Conservation (phyloP, 2,888 invertebrate species). For the Rotaria socialis region DNA sequence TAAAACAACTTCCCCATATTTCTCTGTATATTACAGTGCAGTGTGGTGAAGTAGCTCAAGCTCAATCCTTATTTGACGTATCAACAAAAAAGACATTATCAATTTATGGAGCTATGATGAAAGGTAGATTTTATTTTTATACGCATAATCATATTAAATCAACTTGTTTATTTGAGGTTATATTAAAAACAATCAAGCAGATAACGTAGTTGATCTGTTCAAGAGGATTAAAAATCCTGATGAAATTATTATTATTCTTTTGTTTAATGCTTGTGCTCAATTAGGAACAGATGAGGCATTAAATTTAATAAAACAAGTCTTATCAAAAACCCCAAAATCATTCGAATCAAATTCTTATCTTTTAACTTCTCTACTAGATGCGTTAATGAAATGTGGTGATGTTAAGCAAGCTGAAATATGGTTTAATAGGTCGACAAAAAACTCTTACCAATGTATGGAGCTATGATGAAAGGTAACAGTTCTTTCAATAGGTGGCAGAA, state of each 20-base stretch:
- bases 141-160: not conserved
- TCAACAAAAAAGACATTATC: not conserved
- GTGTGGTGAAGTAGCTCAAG: not conserved
- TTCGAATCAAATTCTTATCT: no score
- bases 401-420: no score
- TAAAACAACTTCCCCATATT: not conserved
- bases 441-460: no score
- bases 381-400: no score
- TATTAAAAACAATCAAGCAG: not conserved
- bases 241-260: not conserved
- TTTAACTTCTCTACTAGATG: no score
- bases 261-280: no score
- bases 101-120: not conserved
- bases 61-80: not conserved
- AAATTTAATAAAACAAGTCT: no score
- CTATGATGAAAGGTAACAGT: no score
- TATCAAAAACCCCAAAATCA: no score
- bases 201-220: not conserved
- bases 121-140: not conserved
- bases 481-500: no score
- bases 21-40: not conserved
- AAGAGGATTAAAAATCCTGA: not conserved
- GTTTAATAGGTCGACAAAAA: no score
- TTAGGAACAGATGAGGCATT: no score
- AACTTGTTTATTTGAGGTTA: not conserved